phyloP scores from a whole-genome alignment of 2,888 invertebrate genomes.

The Buathra laborator region DNA sequence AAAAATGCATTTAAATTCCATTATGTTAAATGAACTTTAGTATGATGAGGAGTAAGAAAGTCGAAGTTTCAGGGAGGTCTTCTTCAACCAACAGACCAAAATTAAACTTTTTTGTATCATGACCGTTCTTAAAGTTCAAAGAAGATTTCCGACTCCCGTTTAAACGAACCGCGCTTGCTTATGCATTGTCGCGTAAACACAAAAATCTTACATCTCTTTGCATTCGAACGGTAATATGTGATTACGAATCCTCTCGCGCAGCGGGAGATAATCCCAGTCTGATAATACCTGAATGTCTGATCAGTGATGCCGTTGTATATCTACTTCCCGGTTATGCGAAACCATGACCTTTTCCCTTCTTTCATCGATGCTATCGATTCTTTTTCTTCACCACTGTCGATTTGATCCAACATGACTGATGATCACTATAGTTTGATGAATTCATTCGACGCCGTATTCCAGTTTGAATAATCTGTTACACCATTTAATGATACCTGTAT shows the following conservation, averaged over 20 bases:
- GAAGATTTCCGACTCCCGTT: neutral
- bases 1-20: too few species aligned
- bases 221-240: slow-evolving; percentile 6
- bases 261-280: neutral
- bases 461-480: slow-evolving; percentile 47
- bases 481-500: slow-evolving; percentile 17
- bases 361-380: neutral
- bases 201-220: neutral
- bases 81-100: too few species aligned
- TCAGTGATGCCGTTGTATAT: slow-evolving; percentile 13
- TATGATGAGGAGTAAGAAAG: too few species aligned
- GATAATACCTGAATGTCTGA: slow-evolving; percentile 15
- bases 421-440: slow-evolving; percentile 54
- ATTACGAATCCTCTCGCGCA: slow-evolving; percentile 7
- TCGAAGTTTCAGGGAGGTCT: too few species aligned
- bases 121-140: neutral
- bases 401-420: slow-evolving; percentile 48
- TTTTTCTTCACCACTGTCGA: neutral
- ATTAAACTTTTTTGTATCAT: too few species aligned
- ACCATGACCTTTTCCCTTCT: neutral
- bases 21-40: too few species aligned
- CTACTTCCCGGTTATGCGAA: slow-evolving; percentile 44
- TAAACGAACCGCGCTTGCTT: neutral
- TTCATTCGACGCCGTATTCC: slow-evolving; percentile 48
- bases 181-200: neutral